These are phyloP conservation scores for Dichetophora obliterata DNA, from an alignment of 2,888 invertebrate species.

Conservation along the genomic window DNA sequence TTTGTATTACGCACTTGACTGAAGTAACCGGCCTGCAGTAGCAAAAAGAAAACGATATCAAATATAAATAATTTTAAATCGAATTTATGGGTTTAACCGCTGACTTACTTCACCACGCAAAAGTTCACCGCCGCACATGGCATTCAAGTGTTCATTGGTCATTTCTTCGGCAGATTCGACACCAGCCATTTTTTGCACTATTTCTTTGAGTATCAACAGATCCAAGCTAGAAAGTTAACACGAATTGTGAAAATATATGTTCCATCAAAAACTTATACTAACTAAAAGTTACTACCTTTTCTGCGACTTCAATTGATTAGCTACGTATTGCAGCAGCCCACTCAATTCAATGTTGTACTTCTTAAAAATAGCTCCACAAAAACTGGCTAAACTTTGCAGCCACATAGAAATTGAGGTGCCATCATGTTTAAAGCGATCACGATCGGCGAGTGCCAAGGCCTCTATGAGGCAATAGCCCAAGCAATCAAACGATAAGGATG, in stretches of 20 bases:
- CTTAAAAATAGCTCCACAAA: conserved; percentile 96
- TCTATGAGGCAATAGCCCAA: conserved; percentile 96
- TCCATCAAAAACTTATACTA: neutral
- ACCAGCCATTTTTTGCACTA: conserved; percentile 99
- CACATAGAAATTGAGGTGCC: conserved; percentile 93
- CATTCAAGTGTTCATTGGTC: conserved; percentile 95
- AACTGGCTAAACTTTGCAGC: conserved; percentile 94
- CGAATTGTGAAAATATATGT: too few relatives aligned
- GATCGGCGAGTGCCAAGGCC: conserved; percentile 84
- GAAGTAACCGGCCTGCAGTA: conserved; percentile 90
- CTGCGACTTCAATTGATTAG: conserved; percentile 95
- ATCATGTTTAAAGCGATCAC: conserved; percentile 85
- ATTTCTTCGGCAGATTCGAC: conserved; percentile 97
- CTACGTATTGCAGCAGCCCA: conserved; percentile 95
- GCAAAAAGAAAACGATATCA: neutral
- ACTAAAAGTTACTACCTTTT: conserved; percentile 89
- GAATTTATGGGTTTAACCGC: neutral
- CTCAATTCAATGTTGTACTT: conserved; percentile 97
- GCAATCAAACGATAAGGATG: conserved; percentile 94
- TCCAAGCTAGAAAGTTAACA: conserved; percentile 84
- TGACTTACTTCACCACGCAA: conserved; percentile 87
- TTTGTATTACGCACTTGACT: conserved; percentile 97
- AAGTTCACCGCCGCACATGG: conserved; percentile 96
- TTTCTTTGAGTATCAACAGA: conserved; percentile 93
- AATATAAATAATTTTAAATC: neutral